Base-by-base conservation (phyloP, 2,797 vertebrate genomes). In the Enteromius trimaculatus region DNA sequence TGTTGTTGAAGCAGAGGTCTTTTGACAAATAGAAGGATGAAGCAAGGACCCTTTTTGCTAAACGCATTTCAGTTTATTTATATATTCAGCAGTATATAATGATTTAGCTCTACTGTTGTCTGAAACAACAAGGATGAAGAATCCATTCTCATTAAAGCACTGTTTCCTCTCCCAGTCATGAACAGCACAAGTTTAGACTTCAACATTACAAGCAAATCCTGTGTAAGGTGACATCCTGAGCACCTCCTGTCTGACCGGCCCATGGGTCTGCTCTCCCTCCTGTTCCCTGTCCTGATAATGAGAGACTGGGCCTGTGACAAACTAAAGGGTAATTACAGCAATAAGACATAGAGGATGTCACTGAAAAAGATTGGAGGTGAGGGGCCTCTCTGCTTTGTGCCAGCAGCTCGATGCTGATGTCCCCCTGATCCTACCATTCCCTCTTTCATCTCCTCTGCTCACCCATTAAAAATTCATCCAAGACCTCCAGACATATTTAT, bases 401-500 rank as follows among this genome's bases (percentile, higher is more conserved):
- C 93, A 93, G 92, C 91, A 91, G 92, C 88, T 87, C 86, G 85
- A 91, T 91, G 90, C 90, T 78, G 84, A 89, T 90, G 90, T 93
- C 93, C 93, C 93, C 92, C 88, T 89, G 91, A 94, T 94, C 91
- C 92, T 90, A 91, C 91, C 85, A 76, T 90, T 89, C 86, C 86
- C 83, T 90, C 94, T 95, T 94, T 95, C 93, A 95, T 95, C 94
- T 94, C 90, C 91, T 88, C 90, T 90, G 88, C 94, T 93, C 91
- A 90, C 87, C 90, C 93, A 95, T 96, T 92, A 95, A 95, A 95
- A 94, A 95, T 96, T 95, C 90, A 96, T 96, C 93, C 93, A 91
- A 94, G 94, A 94, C 94, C 94, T 95, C 94, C 93, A 94, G 94
- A 95, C 94, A 95, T 95, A 95, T 95, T 95, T 95, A 95, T 94